Base-by-base conservation (phyloP, 2,113 vertebrate genomes). In the Cyphomyrus plagiostoma region DNA sequence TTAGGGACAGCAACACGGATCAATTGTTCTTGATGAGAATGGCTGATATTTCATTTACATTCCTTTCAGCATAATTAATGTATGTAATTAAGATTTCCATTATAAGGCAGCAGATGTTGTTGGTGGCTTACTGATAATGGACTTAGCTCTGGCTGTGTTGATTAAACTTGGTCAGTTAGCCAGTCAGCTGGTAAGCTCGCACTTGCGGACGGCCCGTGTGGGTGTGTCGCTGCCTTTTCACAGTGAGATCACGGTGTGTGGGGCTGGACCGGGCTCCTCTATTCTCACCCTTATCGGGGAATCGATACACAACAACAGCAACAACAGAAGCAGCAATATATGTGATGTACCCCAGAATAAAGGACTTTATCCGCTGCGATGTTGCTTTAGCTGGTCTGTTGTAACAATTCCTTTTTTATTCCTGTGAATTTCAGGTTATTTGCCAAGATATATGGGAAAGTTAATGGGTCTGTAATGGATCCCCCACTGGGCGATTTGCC, bases 1-100 rank as follows among this genome's bases (percentile, higher is more conserved):
- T 66, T 88, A 88, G 87, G 87, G 53, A 88, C 52, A 23, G 56
- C 35, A 88, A 88, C 87, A 45, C 5, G 35, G 87, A 88, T 88
- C 86, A 88, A 58, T 62, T 62, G 86, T 58, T 58, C 53, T 88
- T 88, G 87, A 88, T 88, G 87, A 88, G 35, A 62, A 62, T 17
- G 87, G 8, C 39, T 88, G 19, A 88, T 35, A 88, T 88, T 88
- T 88, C 52, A 88, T 88, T 88, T 62, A 56, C 87, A 88, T 88
- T 88, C 35, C 53, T 87, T 88, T 66, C 56, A 66, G 87, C 56
- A 88, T 62, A 62, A 88, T 88, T 88, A 88, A 88, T 88, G 52
- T 53, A 39, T 46, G 56, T 62, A 88, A 88, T 88, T 66, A 88
- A 66, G 56, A 66, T 88, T 66, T 66, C 87, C 87, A 88, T 88